These are phyloP conservation scores for Kryptolebias marmoratus DNA, from an alignment of 2,113 vertebrate species.

Conservation along the genomic window DNA sequence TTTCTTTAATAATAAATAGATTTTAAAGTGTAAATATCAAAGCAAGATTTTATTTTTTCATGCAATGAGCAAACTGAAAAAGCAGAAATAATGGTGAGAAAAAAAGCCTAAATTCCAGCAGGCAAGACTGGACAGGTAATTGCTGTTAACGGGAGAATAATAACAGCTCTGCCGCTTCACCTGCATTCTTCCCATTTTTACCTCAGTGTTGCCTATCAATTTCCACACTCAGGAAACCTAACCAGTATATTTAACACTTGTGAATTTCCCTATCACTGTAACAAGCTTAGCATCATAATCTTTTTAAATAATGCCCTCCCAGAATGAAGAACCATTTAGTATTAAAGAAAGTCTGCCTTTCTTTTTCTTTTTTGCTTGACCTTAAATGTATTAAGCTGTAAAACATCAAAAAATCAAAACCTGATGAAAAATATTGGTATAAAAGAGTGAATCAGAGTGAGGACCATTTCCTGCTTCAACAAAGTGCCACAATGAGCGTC, in stretches of 20 bases:
- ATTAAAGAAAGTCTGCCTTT: rapidly evolving
- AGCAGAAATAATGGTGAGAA: slow-evolving; percentile 13
- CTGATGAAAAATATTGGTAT: too few relatives aligned
- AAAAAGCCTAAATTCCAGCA: slow-evolving; percentile 36
- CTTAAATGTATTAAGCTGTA: not conserved
- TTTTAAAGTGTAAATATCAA: not conserved
- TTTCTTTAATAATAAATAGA: not conserved
- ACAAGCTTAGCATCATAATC: not conserved
- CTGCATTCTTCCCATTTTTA: slow-evolving; percentile 60
- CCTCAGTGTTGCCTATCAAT: slow-evolving; percentile 16
- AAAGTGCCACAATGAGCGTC: not conserved
- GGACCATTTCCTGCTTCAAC: not conserved
- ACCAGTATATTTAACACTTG: not conserved
- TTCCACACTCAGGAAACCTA: slow-evolving; percentile 18
- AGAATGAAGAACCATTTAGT: not conserved
- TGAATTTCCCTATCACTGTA: not conserved
- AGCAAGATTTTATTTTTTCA: not conserved
- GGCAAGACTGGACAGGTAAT: slow-evolving; percentile 62
- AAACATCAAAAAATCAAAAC: not conserved
- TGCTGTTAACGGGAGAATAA: slow-evolving; percentile 24
- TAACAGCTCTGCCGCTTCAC: slow-evolving; percentile 45
- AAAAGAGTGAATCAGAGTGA: not conserved
- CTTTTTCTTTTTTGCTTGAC: rapidly evolving
- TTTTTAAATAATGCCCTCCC: not conserved
- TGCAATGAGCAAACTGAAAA: slow-evolving; percentile 18